A percentile compares a stretch with the other conserved stretches of the same genome.
Conservation (phyloP, 2,113 vertebrate genomes). For the Sebastes schlegelii region DNA sequence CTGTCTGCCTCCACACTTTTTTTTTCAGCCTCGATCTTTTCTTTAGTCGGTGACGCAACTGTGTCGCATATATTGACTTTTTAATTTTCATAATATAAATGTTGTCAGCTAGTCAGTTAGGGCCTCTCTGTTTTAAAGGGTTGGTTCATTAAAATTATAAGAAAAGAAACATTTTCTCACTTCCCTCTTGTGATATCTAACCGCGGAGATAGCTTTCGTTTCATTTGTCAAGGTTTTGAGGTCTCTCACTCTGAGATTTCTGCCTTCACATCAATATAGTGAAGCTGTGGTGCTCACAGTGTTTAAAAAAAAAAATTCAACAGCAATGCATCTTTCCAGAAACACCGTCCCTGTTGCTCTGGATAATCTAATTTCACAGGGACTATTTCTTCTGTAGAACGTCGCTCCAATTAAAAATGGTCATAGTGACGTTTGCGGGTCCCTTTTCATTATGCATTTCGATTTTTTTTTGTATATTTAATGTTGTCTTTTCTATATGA, state of each 20-base stretch:
- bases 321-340: not conserved
- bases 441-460: not conserved
- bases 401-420: not conserved
- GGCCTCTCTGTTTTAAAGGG: not conserved
- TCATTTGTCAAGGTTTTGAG: not conserved
- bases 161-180: not conserved
- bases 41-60: conserved; percentile 7
- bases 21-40: conserved; percentile 1
- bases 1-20: not conserved
- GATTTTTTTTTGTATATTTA: not conserved
- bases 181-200: not conserved
- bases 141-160: not conserved
- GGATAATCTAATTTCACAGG: not conserved
- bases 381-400: not conserved
- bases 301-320: not conserved
- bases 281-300: not conserved
- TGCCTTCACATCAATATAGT: not conserved
- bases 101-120: not conserved
- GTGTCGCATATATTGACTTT: conserved; percentile 22
- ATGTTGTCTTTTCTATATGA: not conserved
- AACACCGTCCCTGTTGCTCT: not conserved
- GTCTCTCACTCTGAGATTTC: not conserved
- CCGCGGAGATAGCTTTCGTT: not conserved
- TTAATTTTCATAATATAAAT: not conserved
- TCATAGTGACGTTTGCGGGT: too few relatives aligned